Evolutionary conservation across 1,140 invertebrate genomes (phyloP).

Genomic region (Penaeus indicus): DNA sequence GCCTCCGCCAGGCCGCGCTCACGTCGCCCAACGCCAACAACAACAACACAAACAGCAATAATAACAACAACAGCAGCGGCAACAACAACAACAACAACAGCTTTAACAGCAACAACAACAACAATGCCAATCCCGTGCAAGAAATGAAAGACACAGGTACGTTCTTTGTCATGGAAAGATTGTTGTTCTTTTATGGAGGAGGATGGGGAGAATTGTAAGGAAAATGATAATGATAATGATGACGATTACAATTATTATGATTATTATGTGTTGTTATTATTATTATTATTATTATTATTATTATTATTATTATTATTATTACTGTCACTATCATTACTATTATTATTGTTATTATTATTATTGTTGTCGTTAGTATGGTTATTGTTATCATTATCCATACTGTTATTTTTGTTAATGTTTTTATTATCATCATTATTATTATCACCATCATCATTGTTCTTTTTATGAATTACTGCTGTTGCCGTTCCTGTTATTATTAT

Average conservation of each 20-base stretch:
- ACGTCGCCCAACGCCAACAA: slow-evolving; percentile 19
- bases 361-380: too few species aligned
- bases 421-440: too few species aligned
- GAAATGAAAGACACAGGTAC: background rate
- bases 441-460: background rate
- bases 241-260: too few species aligned
- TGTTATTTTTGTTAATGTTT: too few species aligned
- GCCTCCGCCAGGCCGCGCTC: slow-evolving; percentile 65
- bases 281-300: slow-evolving; percentile 16
- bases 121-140: background rate
- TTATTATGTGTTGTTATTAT: too few species aligned
- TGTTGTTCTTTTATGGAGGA: background rate
- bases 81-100: slow-evolving; percentile 24
- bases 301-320: slow-evolving; percentile 1
- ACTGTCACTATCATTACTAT: too few species aligned
- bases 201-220: too few species aligned
- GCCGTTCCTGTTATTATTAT: too few species aligned
- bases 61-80: slow-evolving; percentile 40
- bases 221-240: too few species aligned
- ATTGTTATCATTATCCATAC: too few species aligned
- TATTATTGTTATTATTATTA: too few species aligned
- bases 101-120: slow-evolving; percentile 11
- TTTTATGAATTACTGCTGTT: too few species aligned
- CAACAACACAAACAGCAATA: slow-evolving; percentile 29
- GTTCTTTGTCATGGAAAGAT: background rate